Conservation (phyloP, 2,113 vertebrate species). For the Pristiophorus japonicus region DNA sequence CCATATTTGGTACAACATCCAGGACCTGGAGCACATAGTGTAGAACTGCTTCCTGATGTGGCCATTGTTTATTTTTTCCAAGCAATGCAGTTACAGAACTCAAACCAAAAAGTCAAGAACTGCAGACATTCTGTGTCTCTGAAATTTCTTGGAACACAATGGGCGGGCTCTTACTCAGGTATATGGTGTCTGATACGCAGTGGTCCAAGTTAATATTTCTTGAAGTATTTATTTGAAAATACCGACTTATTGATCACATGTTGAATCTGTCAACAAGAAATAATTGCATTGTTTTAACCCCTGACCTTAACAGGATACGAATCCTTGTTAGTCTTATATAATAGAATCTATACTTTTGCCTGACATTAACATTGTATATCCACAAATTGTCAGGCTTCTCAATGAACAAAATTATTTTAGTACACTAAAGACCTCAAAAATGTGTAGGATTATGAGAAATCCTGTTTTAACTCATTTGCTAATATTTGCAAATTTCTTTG, state of each 20-base stretch:
- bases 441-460: not conserved
- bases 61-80: not conserved
- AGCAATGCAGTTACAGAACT: not conserved
- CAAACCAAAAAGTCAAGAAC: not conserved
- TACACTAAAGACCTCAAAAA: not conserved
- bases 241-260: not conserved
- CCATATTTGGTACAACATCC: not conserved
- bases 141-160: not conserved
- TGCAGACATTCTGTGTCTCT: not conserved
- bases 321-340: not conserved
- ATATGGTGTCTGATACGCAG: not conserved
- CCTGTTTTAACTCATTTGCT: not conserved
- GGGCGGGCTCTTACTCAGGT: not conserved
- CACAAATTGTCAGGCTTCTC: not conserved
- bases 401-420: not conserved
- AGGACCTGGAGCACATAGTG: not conserved
- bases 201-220: not conserved
- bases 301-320: slow-evolving; percentile 9
- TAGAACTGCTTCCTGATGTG: not conserved
- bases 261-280: slow-evolving; percentile 10
- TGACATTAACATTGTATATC: not conserved
- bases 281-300: slow-evolving; percentile 12
- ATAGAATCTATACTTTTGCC: not conserved
- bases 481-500: not conserved
- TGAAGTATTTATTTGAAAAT: slow-evolving; percentile 2